phyloP scores from a whole-genome alignment of 1,140 invertebrate species.

The Pachypeltis micranthus region DNA sequence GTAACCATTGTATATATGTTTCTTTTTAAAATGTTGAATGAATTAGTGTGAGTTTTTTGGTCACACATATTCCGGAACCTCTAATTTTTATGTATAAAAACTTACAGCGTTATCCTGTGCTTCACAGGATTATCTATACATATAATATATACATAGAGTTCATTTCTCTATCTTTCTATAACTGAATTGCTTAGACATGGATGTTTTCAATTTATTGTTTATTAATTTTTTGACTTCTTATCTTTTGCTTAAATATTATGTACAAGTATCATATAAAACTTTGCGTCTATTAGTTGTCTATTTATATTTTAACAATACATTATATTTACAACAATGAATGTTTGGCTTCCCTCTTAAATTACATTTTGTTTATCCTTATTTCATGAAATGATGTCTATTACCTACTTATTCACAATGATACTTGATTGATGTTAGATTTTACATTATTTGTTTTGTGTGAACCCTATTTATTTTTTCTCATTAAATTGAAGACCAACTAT shows the following conservation, averaged over 20 bases:
- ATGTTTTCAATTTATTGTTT: neutral
- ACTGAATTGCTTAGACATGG: slow-evolving; percentile 15
- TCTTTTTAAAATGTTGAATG: slow-evolving; percentile 12
- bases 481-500: slow-evolving; percentile 22
- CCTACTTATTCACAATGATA: slow-evolving; percentile 9
- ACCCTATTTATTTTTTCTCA: slow-evolving; percentile 19
- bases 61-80: slow-evolving; percentile 14
- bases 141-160: slow-evolving; percentile 13
- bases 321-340: slow-evolving; percentile 23
- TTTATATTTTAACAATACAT: slow-evolving; percentile 19
- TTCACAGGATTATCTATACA: slow-evolving; percentile 11
- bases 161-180: slow-evolving; percentile 20
- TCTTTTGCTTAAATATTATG: slow-evolving; percentile 20
- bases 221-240: slow-evolving; percentile 10
- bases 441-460: slow-evolving; percentile 24
- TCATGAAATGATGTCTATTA: slow-evolving; percentile 7
- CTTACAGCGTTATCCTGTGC: slow-evolving; percentile 13
- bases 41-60: slow-evolving; percentile 6
- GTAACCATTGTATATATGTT: slow-evolving; percentile 11
- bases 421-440: slow-evolving; percentile 12
- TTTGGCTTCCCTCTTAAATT: slow-evolving; percentile 23
- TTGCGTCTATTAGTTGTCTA: slow-evolving; percentile 22
- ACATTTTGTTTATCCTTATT: slow-evolving; percentile 18
- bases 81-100: slow-evolving; percentile 20
- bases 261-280: slow-evolving; percentile 21